A percentile compares a stretch with the other conserved stretches of the same genome.
Conservation (phyloP, 2,113 vertebrate genomes). For the Capricornis sumatraensis region DNA sequence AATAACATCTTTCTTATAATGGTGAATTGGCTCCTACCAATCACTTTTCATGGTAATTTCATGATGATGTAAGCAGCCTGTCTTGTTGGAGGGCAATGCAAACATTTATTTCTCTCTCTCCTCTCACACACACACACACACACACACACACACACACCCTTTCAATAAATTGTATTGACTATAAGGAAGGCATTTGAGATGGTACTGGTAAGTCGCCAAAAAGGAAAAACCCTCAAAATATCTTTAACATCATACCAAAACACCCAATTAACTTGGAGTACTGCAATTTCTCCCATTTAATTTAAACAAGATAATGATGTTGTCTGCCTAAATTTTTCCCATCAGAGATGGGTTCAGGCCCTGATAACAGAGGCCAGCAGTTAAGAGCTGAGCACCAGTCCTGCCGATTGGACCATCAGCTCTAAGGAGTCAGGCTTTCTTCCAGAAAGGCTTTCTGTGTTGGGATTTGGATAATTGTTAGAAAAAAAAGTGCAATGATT, state of each 20-base stretch:
- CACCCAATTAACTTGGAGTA: conserved; percentile 43
- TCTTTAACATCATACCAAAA: conserved; percentile 7
- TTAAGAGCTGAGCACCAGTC: conserved; percentile 28
- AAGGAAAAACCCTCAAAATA: neutral
- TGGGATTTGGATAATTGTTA: conserved; percentile 50
- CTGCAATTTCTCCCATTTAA: conserved; percentile 14
- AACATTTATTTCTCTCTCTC: neutral
- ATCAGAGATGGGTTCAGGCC: conserved; percentile 52
- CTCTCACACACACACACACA: neutral
- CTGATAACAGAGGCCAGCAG: neutral
- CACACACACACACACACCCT: neutral
- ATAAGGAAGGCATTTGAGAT: neutral
- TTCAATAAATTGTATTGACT: neutral
- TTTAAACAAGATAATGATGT: conserved; percentile 42
- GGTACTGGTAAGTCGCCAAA: neutral
- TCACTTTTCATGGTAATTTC: neutral
- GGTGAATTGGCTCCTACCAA: neutral
- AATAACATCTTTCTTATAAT: neutral
- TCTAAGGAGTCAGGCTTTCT: conserved; percentile 56
- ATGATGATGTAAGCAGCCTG: neutral
- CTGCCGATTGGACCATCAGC: conserved; percentile 49
- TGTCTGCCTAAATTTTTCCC: conserved; percentile 59
- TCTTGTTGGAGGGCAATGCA: neutral
- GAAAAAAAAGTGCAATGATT: conserved; percentile 47
- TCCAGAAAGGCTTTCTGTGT: conserved; percentile 63